phyloP scores from a whole-genome alignment of 2,888 invertebrate genomes.

The Pomacea canaliculata region DNA sequence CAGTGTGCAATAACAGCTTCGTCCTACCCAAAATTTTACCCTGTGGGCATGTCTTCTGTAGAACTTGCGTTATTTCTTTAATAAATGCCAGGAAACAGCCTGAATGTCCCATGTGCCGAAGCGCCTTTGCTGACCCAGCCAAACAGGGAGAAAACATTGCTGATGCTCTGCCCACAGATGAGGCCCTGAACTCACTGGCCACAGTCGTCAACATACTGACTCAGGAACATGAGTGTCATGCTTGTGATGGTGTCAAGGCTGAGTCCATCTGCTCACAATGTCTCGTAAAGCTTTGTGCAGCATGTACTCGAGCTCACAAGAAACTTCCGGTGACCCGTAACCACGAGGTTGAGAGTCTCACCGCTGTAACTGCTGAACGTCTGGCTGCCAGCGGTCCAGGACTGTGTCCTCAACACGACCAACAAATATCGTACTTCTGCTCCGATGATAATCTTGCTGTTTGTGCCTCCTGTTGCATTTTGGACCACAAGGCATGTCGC shows the following conservation, averaged over 20 bases:
- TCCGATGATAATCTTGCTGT: not conserved
- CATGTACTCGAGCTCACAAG: not conserved
- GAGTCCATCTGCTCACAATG: not conserved
- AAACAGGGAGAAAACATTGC: not conserved
- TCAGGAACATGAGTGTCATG: not conserved
- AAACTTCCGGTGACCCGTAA: not conserved
- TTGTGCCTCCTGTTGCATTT: not conserved
- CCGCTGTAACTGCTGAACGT: not conserved
- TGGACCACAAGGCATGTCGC: not conserved
- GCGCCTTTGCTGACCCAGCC: too few species aligned
- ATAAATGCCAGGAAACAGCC: too few species aligned
- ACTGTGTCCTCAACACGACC: not conserved
- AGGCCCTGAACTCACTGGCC: not conserved
- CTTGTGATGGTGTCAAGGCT: conserved; percentile 4
- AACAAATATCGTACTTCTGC: conserved; percentile 2
- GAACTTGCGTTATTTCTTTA: too few species aligned
- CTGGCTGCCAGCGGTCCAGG: not conserved
- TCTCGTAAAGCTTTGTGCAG: not conserved
- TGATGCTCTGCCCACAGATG: conserved; percentile 2
- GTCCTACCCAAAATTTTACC: too few species aligned
- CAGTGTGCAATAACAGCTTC: too few species aligned
- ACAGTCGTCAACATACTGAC: not conserved
- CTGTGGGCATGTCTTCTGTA: too few species aligned
- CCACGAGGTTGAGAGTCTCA: not conserved
- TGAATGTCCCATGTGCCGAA: too few species aligned